Evolutionary conservation across 2,113 vertebrate species (phyloP).

Genomic region (Melanostigma gelatinosum): DNA sequence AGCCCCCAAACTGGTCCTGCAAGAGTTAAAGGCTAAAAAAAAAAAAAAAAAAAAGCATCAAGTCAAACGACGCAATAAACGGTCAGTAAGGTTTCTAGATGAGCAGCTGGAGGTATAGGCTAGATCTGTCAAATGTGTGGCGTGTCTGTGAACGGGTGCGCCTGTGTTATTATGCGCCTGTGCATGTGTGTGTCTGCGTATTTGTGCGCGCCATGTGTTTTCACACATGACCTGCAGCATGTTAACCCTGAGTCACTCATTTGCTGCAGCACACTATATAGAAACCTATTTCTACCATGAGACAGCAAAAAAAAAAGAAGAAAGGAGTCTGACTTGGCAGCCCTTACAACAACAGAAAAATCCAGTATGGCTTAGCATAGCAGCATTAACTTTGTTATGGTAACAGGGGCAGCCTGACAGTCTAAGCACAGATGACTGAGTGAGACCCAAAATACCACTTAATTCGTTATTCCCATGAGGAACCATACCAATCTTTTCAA

Average conservation of each 20-base stretch:
- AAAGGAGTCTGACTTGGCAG: slow-evolving; percentile 40
- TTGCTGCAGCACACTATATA: slow-evolving; percentile 48
- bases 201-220: slow-evolving; percentile 21
- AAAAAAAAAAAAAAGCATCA: not conserved
- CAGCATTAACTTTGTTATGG: slow-evolving; percentile 59
- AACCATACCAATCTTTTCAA: slow-evolving; percentile 48
- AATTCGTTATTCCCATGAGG: slow-evolving; percentile 54
- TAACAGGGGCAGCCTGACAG: slow-evolving; percentile 77
- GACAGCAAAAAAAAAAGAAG: not conserved
- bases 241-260: slow-evolving; percentile 58
- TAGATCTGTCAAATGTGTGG: not conserved
- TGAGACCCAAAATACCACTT: slow-evolving; percentile 48
- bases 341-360: slow-evolving; percentile 38
- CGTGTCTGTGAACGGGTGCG: slow-evolving; percentile 10
- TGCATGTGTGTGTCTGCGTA: not conserved
- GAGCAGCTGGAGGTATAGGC: slow-evolving; percentile 6
- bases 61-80: slow-evolving; percentile 15
- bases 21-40: slow-evolving; percentile 23
- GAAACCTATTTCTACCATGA: slow-evolving; percentile 49
- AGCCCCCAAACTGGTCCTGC: slow-evolving; percentile 6
- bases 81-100: slow-evolving; percentile 20
- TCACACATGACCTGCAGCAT: slow-evolving; percentile 57
- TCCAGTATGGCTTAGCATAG: slow-evolving; percentile 46
- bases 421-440: slow-evolving; percentile 41
- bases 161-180: slow-evolving; percentile 11